phyloP scores from a whole-genome alignment of 2,888 invertebrate species.

The Disparrhopalites patrizii region DNA sequence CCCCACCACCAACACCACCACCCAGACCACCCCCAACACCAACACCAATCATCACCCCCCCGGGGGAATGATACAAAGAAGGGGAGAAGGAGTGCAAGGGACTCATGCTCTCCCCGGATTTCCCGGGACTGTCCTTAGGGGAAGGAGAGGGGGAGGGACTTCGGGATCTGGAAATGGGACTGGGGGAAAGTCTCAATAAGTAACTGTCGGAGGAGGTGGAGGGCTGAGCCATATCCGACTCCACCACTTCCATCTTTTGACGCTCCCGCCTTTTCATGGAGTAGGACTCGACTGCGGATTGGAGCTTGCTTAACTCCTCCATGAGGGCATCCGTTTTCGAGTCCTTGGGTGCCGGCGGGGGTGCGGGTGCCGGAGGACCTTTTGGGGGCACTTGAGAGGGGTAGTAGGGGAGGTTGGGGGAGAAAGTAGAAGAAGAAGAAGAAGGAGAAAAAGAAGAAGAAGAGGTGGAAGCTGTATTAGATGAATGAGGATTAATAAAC shows the following conservation, averaged over 20 bases:
- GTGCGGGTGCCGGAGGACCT: not conserved
- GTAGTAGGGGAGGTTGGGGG: not conserved
- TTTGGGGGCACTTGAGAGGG: not conserved
- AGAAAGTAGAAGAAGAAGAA: not conserved
- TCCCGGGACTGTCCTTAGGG: conserved; percentile 33
- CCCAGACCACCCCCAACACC: no score
- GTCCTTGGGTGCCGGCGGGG: conserved; percentile 29
- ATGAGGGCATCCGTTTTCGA: conserved; percentile 46
- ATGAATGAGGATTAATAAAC: not conserved
- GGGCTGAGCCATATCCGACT: not conserved
- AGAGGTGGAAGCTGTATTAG: conserved; percentile 3
- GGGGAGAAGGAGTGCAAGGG: conserved; percentile 42
- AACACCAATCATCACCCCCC: no score
- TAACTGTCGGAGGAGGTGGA: conserved; percentile 12
- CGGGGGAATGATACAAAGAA: conserved; percentile 3
- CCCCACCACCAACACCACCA: no score
- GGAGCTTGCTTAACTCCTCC: conserved; percentile 47
- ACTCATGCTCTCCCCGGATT: conserved; percentile 35
- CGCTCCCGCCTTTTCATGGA: conserved; percentile 42
- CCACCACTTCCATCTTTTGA: conserved; percentile 28
- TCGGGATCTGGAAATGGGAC: conserved; percentile 28
- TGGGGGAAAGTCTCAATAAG: conserved; percentile 31
- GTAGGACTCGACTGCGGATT: conserved; percentile 45
- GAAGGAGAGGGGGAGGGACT: conserved; percentile 42
- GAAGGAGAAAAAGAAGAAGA: conserved; percentile 6